A percentile compares a stretch with the other conserved stretches of the same genome.
phyloP scores from a whole-genome alignment of 2,113 vertebrate genomes.

The Prunella fulvescens region DNA sequence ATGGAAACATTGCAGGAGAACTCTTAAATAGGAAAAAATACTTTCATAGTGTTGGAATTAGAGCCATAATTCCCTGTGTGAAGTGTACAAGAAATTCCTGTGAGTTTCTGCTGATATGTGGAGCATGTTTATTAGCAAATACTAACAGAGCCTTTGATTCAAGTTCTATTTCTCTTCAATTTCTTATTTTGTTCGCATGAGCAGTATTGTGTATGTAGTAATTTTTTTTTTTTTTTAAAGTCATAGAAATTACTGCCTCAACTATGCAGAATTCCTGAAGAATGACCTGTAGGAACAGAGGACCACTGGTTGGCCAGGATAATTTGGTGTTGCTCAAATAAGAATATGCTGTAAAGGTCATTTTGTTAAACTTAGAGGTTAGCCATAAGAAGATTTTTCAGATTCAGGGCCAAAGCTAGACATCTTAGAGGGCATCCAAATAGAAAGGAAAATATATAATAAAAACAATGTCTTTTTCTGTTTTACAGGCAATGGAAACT shows the following conservation, averaged over 20 bases:
- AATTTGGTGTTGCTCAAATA: background rate
- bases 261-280: background rate
- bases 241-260: background rate
- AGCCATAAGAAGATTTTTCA: background rate
- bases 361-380: background rate
- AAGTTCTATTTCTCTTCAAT: background rate
- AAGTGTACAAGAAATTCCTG: background rate
- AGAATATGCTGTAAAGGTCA: background rate
- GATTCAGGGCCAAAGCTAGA: background rate
- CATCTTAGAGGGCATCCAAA: rapidly evolving
- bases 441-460: background rate
- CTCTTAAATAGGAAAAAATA: background rate
- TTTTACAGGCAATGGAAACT: background rate
- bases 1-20: background rate
- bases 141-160: background rate
- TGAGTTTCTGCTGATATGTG: background rate
- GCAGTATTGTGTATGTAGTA: background rate
- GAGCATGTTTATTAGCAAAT: background rate
- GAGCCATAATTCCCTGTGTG: background rate
- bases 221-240: background rate
- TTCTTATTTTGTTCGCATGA: background rate
- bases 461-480: background rate
- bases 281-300: background rate
- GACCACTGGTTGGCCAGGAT: background rate
- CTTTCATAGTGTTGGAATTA: background rate